Evolutionary conservation across 2,113 vertebrate species (phyloP).

Genomic region (Tamias sibiricus): DNA sequence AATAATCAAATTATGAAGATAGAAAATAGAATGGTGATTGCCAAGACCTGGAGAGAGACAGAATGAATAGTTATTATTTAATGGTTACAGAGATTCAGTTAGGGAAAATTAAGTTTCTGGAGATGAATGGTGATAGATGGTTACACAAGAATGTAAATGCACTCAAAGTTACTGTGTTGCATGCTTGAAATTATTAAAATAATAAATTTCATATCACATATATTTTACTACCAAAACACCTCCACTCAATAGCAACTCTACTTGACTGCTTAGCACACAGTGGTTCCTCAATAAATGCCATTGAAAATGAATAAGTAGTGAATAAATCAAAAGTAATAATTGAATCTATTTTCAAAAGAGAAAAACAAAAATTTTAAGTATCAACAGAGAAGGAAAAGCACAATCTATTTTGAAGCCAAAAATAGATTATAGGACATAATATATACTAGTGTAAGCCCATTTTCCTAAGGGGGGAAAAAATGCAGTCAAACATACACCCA

Average conservation of each 20-base stretch:
- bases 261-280: not conserved
- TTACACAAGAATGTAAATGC: not conserved
- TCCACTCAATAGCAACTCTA: not conserved
- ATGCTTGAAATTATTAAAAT: not conserved
- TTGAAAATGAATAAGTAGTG: not conserved
- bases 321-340: constrained; percentile 18
- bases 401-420: constrained; percentile 7
- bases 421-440: not conserved
- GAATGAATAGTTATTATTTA: not conserved
- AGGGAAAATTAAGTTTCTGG: not conserved
- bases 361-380: not conserved
- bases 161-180: not conserved
- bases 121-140: not conserved
- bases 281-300: not conserved
- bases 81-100: not conserved
- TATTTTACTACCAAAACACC: not conserved
- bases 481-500: not conserved
- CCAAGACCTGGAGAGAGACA: not conserved
- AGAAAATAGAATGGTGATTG: not conserved
- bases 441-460: not conserved
- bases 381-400: constrained; percentile 40
- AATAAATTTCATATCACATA: not conserved
- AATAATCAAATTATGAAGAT: not conserved
- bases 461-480: not conserved
- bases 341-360: not conserved